Evolutionary conservation across 2,797 vertebrate species (phyloP).

Genomic region (Gymnocypris eckloni): DNA sequence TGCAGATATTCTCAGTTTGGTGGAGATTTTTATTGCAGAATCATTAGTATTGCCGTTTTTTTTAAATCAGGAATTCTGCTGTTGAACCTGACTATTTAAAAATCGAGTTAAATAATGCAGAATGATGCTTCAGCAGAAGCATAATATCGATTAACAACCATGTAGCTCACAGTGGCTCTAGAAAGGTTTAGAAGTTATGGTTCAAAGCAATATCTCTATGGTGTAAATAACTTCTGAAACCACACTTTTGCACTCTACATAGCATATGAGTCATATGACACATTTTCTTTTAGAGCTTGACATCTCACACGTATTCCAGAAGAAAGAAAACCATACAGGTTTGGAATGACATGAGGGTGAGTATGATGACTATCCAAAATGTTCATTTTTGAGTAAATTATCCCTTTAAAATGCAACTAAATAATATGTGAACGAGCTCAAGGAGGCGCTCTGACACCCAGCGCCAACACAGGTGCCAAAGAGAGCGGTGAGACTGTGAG

Average conservation of each 20-base stretch:
- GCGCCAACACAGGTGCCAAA: conserved; percentile 64
- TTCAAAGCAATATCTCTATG: not conserved
- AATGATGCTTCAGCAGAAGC: not conserved
- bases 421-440: conserved; percentile 45
- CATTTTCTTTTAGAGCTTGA: not conserved
- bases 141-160: not conserved
- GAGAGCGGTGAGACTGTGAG: conserved; percentile 59
- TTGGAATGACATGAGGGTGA: conserved; percentile 4
- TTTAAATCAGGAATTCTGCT: not conserved
- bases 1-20: not conserved
- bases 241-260: not conserved
- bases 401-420: not conserved
- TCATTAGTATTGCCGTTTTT: not conserved
- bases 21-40: not conserved
- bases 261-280: not conserved
- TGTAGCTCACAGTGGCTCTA: not conserved
- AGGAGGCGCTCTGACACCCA: conserved; percentile 61
- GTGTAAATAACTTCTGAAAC: not conserved
- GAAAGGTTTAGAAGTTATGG: not conserved
- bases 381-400: not conserved
- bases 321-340: conserved; percentile 5
- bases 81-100: not conserved
- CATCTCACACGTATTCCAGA: not conserved
- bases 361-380: not conserved
- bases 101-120: not conserved